phyloP scores from a whole-genome alignment of 2,113 vertebrate genomes.

The Osmerus mordax region DNA sequence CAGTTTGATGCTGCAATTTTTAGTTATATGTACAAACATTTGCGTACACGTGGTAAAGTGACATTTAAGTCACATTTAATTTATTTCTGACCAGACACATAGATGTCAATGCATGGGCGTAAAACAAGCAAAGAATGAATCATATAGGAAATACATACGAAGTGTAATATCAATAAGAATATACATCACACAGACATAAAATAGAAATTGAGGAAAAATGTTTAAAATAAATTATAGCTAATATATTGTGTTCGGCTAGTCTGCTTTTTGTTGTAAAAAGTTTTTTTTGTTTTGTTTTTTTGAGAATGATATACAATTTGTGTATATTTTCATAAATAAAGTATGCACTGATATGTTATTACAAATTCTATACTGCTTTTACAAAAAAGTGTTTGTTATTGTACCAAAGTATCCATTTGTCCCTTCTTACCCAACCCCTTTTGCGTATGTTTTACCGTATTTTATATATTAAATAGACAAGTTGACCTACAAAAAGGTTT shows the following conservation, averaged over 20 bases:
- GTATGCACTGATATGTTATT: constrained; percentile 96
- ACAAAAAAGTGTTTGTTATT: constrained; percentile 89
- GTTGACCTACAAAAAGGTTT: constrained; percentile 71
- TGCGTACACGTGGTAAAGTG: constrained; percentile 62
- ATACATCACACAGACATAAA: constrained; percentile 75
- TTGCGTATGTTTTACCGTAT: constrained; percentile 85
- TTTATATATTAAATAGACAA: constrained; percentile 88
- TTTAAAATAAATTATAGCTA: constrained; percentile 82
- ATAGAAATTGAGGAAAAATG: constrained; percentile 74
- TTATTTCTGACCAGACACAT: constrained; percentile 69
- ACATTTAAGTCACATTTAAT: constrained; percentile 69
- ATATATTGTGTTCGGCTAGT: constrained; percentile 96
- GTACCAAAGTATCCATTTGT: constrained; percentile 92
- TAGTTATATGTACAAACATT: constrained; percentile 81
- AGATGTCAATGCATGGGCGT: constrained; percentile 79
- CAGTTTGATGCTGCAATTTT: constrained; percentile 95
- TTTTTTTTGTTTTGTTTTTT: constrained; percentile 73
- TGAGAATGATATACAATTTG: constrained; percentile 92
- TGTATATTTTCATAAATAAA: constrained; percentile 95
- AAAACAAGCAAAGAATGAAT: constrained; percentile 69
- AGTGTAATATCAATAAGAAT: constrained; percentile 73
- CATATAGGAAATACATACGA: constrained; percentile 72
- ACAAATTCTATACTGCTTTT: constrained; percentile 92
- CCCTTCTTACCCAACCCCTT: constrained; percentile 82
- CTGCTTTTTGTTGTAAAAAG: constrained; percentile 82